Evolutionary conservation across 2,888 invertebrate genomes (phyloP).

Genomic region (Andrena chrysosceles): DNA sequence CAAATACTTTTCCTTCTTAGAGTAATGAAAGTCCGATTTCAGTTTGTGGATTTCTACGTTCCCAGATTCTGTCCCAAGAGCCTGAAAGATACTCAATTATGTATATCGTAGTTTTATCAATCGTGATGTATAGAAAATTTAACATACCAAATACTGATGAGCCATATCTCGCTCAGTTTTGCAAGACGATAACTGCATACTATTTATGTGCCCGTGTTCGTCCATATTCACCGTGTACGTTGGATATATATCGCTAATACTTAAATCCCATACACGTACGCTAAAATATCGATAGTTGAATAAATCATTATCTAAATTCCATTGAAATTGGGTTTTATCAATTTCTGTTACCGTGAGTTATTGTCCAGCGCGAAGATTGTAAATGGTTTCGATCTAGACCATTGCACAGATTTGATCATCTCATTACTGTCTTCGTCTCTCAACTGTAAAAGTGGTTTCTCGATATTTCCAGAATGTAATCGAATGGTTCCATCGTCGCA

Average conservation of each 20-base stretch:
- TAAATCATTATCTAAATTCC: neutral
- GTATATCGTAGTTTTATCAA: neutral
- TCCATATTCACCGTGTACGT: constrained; percentile 84
- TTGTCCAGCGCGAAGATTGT: constrained; percentile 86
- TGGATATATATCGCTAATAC: constrained; percentile 86
- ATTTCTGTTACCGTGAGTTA: constrained; percentile 78
- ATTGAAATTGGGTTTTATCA: neutral
- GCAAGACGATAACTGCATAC: constrained; percentile 85
- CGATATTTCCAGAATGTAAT: constrained; percentile 84
- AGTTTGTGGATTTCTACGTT: constrained; percentile 85
- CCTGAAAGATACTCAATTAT: constrained; percentile 81
- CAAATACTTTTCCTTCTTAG: constrained; percentile 81
- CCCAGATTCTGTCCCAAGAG: constrained; percentile 85
- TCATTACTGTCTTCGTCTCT: constrained; percentile 78
- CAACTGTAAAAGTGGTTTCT: constrained; percentile 84
- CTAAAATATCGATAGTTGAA: constrained; percentile 75
- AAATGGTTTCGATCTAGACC: constrained; percentile 86
- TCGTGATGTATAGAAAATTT: neutral
- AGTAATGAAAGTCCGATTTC: constrained; percentile 83
- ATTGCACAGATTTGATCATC: constrained; percentile 85
- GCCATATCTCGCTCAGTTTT: constrained; percentile 77
- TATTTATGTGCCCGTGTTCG: constrained; percentile 81
- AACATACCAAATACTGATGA: constrained; percentile 85
- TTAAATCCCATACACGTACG: constrained; percentile 86
- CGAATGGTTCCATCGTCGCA: constrained; percentile 86